Base-by-base conservation (phyloP, 1,140 invertebrate species). In the Thaumatotibia leucotreta region DNA sequence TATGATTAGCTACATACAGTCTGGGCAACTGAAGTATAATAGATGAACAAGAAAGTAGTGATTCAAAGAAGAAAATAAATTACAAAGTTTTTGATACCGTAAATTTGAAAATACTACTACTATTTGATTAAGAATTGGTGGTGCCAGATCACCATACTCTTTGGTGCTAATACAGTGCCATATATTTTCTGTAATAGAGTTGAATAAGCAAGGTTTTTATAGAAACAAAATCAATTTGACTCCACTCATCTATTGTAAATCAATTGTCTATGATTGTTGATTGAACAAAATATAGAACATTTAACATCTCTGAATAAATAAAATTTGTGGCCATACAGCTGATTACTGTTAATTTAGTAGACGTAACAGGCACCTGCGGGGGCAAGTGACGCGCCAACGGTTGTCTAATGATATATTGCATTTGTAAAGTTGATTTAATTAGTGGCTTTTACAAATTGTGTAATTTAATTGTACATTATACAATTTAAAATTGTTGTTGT, bases 401-500 rank as follows among this genome's bases (percentile, higher is more conserved):
- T 70, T 69, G 52, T 73, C 75, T 64, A 74, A 72, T 70, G 71
- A 65, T 5, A 64, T 31, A 29, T 39, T 73, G 70, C 77, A 77
- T 77, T 73, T 83, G 79, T 73, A 35, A 45, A 77, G 76, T 74
- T 77, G 67, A 77, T 76, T 78, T 69, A 77, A 72, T 73, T 73
- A 22, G 49, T 80, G 75, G 82, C 83, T 84, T 87, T 82, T 83
- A 83, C 74, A 76, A 80, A 82, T 74, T 80, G 69, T 87, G 75
- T 84, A 85, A 84, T 79, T 78, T 82, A 82, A 84, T 79, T 86
- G 83, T 87, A 89, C 79, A 87, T 87, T 86, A 83, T 85, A 84
- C 82, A 84, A 82, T 82, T 81, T 83, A 80, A 80, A 75, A 77
- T 86, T 87, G 84, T 89, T 89, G 84, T 86, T 88, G 82, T 88